Percentiles rank a stretch among this genome's conserved stretches.
phyloP scores from a whole-genome alignment of 2,888 invertebrate species.

The Spatulosminthurus flaviceps region DNA sequence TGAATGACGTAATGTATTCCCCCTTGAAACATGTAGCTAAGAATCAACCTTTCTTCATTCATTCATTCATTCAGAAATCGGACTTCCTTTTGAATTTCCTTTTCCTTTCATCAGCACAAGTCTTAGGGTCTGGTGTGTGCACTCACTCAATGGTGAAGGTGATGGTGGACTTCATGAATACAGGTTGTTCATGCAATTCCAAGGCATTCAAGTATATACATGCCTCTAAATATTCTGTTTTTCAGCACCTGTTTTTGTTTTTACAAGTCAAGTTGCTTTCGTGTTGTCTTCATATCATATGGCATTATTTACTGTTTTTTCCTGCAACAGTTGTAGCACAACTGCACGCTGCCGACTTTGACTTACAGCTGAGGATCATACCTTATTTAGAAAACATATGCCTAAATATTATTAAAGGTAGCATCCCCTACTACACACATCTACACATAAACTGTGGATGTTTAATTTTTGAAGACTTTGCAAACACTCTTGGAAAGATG shows the following conservation, averaged over 20 bases:
- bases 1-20: conserved; percentile 24
- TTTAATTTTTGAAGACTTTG: too few species aligned
- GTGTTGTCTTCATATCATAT: neutral
- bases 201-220: neutral
- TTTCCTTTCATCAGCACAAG: neutral
- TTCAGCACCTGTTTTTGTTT: conserved; percentile 1
- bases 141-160: neutral
- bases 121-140: neutral
- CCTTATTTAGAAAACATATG: too few species aligned
- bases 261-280: conserved; percentile 1
- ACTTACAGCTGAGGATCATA: too few species aligned
- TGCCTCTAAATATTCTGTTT: neutral
- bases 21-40: neutral
- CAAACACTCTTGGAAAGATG: too few species aligned
- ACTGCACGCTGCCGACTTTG: neutral
- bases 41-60: conserved; percentile 30
- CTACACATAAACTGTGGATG: too few species aligned
- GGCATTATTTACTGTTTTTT: conserved; percentile 3
- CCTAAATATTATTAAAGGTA: too few species aligned
- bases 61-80: conserved; percentile 42
- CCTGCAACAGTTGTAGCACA: too few species aligned
- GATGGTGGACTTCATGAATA: neutral
- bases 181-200: conserved; percentile 12
- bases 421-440: too few species aligned
- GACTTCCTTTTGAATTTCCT: conserved; percentile 40